Percentiles rank a stretch among this genome's conserved stretches.
Conservation (phyloP, 2,888 invertebrate species). For the Nysson spinosus region DNA sequence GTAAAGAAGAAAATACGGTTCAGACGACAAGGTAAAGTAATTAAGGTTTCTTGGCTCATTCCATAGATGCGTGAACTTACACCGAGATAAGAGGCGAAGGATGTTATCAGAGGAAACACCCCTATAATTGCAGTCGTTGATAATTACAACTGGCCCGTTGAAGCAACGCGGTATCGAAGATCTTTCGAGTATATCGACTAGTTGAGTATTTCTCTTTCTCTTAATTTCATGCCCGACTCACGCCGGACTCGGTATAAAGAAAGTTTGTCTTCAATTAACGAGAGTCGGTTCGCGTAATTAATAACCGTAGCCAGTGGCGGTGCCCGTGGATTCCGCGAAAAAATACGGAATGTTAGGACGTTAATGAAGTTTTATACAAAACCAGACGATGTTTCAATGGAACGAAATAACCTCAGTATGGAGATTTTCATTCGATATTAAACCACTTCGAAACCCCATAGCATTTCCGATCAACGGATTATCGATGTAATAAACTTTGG, state of each 20-base stretch:
- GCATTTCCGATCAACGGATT: too few relatives aligned
- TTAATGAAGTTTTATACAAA: too few relatives aligned
- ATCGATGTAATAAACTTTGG: too few relatives aligned
- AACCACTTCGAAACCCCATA: too few relatives aligned
- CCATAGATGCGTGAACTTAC: constrained; percentile 6
- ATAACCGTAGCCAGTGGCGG: constrained; percentile 29
- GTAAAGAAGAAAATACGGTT: neutral
- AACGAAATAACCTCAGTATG: too few relatives aligned
- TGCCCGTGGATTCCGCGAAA: constrained; percentile 9
- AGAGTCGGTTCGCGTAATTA: constrained; percentile 40
- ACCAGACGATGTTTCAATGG: too few relatives aligned
- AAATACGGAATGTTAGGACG: constrained; percentile 16
- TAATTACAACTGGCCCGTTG: constrained; percentile 40
- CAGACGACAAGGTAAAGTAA: neutral
- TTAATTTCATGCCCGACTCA: constrained; percentile 29
- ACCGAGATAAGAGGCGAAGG: constrained; percentile 11
- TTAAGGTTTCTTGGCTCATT: neutral
- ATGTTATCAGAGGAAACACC: constrained; percentile 52
- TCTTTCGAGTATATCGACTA: constrained; percentile 1
- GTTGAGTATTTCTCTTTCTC: constrained; percentile 38
- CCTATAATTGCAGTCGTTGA: constrained; percentile 48
- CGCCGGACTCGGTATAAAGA: constrained; percentile 17
- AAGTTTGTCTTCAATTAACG: constrained; percentile 53
- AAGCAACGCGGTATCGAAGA: constrained; percentile 22
- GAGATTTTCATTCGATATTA: too few relatives aligned